phyloP scores from a whole-genome alignment of 2,113 vertebrate genomes.

The Grantiella picta region DNA sequence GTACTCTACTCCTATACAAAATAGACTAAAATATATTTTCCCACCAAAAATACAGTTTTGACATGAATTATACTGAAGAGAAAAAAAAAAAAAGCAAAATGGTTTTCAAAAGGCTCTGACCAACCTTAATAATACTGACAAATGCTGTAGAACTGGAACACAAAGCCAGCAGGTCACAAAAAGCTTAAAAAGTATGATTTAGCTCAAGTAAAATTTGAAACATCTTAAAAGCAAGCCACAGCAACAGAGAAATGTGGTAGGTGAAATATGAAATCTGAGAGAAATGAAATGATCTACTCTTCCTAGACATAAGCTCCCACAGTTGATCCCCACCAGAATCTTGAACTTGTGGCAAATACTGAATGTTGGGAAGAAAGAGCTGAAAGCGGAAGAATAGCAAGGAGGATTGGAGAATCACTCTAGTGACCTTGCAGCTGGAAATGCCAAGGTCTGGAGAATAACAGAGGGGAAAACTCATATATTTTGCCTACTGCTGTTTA shows the following conservation, averaged over 20 bases:
- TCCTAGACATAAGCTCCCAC: not conserved
- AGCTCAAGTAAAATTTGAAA: not conserved
- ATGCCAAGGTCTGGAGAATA: not conserved
- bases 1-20: not conserved
- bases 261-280: not conserved
- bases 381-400: not conserved
- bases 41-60: not conserved
- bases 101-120: not conserved
- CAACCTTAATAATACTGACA: not conserved
- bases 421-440: not conserved
- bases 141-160: not conserved
- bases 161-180: not conserved
- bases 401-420: not conserved
- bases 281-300: not conserved
- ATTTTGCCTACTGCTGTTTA: not conserved
- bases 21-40: not conserved
- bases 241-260: not conserved
- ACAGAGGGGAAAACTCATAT: not conserved
- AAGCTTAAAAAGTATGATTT: not conserved
- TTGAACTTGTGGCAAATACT: not conserved
- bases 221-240: not conserved
- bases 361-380: not conserved
- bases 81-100: not conserved
- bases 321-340: not conserved
- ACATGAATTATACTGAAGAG: not conserved